Evolutionary conservation across 1,140 invertebrate genomes (phyloP).

Genomic region (Atopsyche davidsoni): DNA sequence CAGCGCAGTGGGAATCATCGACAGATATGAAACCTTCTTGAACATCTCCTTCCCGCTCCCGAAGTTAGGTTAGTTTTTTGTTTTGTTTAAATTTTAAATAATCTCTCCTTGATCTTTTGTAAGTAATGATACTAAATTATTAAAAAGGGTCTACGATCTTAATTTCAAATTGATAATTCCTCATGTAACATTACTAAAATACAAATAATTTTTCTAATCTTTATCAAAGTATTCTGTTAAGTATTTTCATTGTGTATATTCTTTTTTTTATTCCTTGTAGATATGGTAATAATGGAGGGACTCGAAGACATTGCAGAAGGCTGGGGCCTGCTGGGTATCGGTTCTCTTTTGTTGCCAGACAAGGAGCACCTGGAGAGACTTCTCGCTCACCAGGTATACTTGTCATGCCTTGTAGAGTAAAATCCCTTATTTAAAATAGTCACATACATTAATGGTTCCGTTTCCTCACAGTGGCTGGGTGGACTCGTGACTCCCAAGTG

Average conservation of each 20-base stretch:
- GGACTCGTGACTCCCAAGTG: conserved; percentile 44
- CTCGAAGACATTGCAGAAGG: conserved; percentile 28
- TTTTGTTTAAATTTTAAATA: too few species aligned
- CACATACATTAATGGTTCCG: too few species aligned
- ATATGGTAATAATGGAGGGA: conserved; percentile 29
- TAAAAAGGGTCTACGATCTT: not conserved
- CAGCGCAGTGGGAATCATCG: conserved; percentile 25
- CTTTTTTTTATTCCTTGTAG: conserved; percentile 6
- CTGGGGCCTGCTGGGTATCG: conserved; percentile 27
- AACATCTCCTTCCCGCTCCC: conserved; percentile 27
- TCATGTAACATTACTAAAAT: too few species aligned
- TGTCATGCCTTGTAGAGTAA: not conserved
- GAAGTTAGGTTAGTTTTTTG: conserved; percentile 22
- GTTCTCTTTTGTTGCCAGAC: conserved; percentile 22
- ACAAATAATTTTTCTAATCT: too few species aligned
- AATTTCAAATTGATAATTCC: too few species aligned
- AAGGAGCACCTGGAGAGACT: conserved; percentile 25
- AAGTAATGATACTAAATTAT: not conserved
- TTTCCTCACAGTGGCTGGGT: conserved; percentile 41
- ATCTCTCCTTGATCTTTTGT: too few species aligned
- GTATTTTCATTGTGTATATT: not conserved
- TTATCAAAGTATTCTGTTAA: too few species aligned
- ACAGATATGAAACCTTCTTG: conserved; percentile 26
- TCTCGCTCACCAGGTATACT: conserved; percentile 25
- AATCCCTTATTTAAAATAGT: conserved; percentile 1